Percentiles rank a stretch among this genome's conserved stretches.
Evolutionary conservation across 2,797 vertebrate species (phyloP).

Genomic region (Etheostoma nigrum): DNA sequence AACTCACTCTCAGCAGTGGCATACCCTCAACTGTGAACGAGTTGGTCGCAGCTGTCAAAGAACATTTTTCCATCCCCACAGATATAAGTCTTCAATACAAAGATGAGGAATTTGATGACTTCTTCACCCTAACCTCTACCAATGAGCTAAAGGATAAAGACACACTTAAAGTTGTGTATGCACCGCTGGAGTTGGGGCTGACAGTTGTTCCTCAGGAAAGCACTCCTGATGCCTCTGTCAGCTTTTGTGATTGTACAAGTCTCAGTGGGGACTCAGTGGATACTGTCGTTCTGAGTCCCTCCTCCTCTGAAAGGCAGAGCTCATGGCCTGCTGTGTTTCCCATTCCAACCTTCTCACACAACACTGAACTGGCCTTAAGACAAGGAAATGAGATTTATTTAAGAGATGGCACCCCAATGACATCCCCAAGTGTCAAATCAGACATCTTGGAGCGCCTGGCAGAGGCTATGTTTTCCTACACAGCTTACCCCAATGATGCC

Average conservation of each 20-base stretch:
- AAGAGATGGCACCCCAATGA: not conserved
- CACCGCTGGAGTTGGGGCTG: not conserved
- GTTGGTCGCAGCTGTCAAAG: slow-evolving; percentile 9
- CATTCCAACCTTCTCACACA: slow-evolving; percentile 21
- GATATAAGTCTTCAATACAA: slow-evolving; percentile 36
- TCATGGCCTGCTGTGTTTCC: slow-evolving; percentile 10
- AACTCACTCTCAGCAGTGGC: not conserved
- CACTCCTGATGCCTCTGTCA: not conserved
- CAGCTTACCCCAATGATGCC: slow-evolving; percentile 33
- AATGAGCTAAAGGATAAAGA: slow-evolving; percentile 28
- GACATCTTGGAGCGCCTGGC: slow-evolving; percentile 30
- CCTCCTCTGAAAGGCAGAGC: not conserved
- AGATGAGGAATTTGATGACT: slow-evolving; percentile 38
- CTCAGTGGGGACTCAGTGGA: not conserved
- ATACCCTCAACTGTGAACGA: slow-evolving; percentile 17
- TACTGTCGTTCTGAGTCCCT: slow-evolving; percentile 12
- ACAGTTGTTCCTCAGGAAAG: slow-evolving; percentile 4
- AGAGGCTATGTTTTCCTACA: slow-evolving; percentile 33
- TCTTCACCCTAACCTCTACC: slow-evolving; percentile 18
- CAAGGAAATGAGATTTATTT: slow-evolving; percentile 2
- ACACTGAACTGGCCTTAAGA: slow-evolving; percentile 8
- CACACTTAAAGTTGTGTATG: slow-evolving; percentile 1
- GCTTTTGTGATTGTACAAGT: not conserved
- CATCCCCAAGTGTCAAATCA: slow-evolving; percentile 10
- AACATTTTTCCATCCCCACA: not conserved